Conservation (phyloP, 2,888 invertebrate genomes). For the Reticulitermes lucifugus region DNA sequence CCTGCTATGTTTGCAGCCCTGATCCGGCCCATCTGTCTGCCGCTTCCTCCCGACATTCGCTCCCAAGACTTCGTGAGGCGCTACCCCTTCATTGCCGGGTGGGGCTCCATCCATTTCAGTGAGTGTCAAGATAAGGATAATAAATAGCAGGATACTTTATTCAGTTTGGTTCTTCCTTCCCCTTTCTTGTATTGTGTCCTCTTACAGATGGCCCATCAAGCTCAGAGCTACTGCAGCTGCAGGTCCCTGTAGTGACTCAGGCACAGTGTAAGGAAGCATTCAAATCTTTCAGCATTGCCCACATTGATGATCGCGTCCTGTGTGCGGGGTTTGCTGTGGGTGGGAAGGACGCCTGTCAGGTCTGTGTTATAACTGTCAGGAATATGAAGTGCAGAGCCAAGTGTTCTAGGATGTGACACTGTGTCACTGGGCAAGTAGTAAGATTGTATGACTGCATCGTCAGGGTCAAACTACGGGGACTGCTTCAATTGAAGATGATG, state of each 20-base stretch:
- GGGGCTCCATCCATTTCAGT: slow-evolving; percentile 82
- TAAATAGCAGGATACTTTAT: too few relatives aligned
- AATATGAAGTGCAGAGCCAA: too few relatives aligned
- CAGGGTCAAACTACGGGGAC: too few relatives aligned
- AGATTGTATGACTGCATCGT: too few relatives aligned
- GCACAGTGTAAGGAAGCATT: slow-evolving; percentile 72
- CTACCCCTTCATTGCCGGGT: slow-evolving; percentile 82
- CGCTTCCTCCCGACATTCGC: slow-evolving; percentile 68
- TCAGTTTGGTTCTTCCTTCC: background rate
- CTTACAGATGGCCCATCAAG: slow-evolving; percentile 77
- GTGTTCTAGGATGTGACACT: too few relatives aligned
- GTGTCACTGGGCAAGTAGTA: too few relatives aligned
- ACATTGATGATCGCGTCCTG: slow-evolving; percentile 73
- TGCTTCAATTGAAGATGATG: too few relatives aligned
- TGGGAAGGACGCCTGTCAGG: slow-evolving; percentile 80
- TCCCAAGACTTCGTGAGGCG: slow-evolving; percentile 68
- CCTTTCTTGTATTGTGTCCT: background rate
- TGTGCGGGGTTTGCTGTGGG: slow-evolving; percentile 77
- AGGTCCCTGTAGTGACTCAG: slow-evolving; percentile 76
- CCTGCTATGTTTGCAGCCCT: slow-evolving; percentile 67
- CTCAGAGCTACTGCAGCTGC: slow-evolving; percentile 73
- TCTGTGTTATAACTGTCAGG: slow-evolving; percentile 54
- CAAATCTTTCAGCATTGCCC: slow-evolving; percentile 66
- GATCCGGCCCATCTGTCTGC: slow-evolving; percentile 82
- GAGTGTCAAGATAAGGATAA: slow-evolving; percentile 62